Conservation (phyloP, 2,797 vertebrate species). For the Phrynocephalus guinanensis region DNA sequence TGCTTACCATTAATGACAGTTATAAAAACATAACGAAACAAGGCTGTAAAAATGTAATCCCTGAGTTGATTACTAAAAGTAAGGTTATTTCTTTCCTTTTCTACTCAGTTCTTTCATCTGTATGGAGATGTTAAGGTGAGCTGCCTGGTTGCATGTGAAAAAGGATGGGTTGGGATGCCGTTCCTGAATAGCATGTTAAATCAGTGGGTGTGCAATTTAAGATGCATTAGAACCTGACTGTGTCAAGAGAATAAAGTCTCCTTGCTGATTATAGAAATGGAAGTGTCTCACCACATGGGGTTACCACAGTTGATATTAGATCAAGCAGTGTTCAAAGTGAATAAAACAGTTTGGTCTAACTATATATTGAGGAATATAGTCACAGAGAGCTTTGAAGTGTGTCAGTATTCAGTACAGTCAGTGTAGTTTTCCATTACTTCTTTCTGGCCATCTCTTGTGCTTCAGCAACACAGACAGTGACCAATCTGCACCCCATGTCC, state of each 20-base stretch:
- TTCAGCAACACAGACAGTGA: neutral
- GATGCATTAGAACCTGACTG: slow-evolving; percentile 38
- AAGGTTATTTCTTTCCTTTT: neutral
- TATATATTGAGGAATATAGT: slow-evolving; percentile 28
- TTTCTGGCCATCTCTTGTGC: neutral
- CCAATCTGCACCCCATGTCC: neutral
- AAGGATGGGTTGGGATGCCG: slow-evolving; percentile 8
- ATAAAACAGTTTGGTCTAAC: slow-evolving; percentile 34
- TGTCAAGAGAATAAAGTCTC: slow-evolving; percentile 36
- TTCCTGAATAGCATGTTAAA: slow-evolving; percentile 21
- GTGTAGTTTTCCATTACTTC: slow-evolving; percentile 13
- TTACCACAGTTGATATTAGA: slow-evolving; percentile 37
- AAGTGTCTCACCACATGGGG: slow-evolving; percentile 41
- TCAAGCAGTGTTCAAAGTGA: slow-evolving; percentile 36
- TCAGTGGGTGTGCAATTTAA: slow-evolving; percentile 37
- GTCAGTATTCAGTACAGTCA: slow-evolving; percentile 4
- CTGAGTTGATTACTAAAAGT: neutral
- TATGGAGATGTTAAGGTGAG: slow-evolving; percentile 3
- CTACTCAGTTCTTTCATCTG: neutral
- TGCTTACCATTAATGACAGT: too few species aligned
- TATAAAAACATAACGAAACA: neutral
- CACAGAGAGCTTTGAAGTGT: slow-evolving; percentile 25
- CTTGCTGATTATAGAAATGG: slow-evolving; percentile 42
- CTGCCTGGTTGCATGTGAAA: slow-evolving; percentile 1
- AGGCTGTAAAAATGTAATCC: neutral